Evolutionary conservation across 2,797 vertebrate genomes (phyloP).

Genomic region (Argya squamiceps): DNA sequence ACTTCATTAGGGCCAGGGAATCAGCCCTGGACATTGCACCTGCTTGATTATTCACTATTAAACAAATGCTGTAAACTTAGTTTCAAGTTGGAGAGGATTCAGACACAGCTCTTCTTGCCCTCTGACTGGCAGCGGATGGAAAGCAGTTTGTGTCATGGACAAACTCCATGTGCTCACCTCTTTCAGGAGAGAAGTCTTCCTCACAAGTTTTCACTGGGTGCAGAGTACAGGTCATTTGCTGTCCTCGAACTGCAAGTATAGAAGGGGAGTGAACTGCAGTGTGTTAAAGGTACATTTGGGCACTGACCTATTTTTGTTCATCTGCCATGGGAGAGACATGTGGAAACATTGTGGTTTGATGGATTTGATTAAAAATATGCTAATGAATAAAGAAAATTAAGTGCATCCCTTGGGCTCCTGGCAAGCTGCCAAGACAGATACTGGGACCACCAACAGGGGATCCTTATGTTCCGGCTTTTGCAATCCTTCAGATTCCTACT

Average conservation of each 20-base stretch:
- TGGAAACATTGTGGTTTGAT: constrained; percentile 69
- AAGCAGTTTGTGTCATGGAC: background rate
- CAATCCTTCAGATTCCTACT: constrained; percentile 22
- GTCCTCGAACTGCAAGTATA: background rate
- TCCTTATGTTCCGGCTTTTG: constrained; percentile 46
- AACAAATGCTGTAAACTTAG: background rate
- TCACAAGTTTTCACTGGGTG: background rate
- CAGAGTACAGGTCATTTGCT: background rate
- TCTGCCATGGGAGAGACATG: constrained; percentile 63
- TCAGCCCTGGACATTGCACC: constrained; percentile 13
- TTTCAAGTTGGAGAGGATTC: constrained; percentile 9
- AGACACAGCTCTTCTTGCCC: background rate
- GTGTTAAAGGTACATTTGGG: constrained; percentile 6
- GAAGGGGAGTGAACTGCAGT: background rate
- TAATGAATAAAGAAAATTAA: constrained; percentile 71
- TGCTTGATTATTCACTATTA: constrained; percentile 16
- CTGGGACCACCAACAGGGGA: constrained; percentile 63
- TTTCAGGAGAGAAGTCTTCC: background rate
- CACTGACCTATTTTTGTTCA: constrained; percentile 65
- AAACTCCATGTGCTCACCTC: background rate
- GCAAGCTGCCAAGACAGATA: constrained; percentile 47
- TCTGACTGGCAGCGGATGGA: background rate
- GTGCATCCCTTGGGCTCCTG: constrained; percentile 65
- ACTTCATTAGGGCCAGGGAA: constrained; percentile 6
- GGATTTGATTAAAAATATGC: constrained; percentile 73